Percentiles rank a stretch among this genome's conserved stretches.
These are phyloP conservation scores for Siphamia tubifer DNA, from an alignment of 2,113 vertebrate genomes.

Conservation along the genomic window DNA sequence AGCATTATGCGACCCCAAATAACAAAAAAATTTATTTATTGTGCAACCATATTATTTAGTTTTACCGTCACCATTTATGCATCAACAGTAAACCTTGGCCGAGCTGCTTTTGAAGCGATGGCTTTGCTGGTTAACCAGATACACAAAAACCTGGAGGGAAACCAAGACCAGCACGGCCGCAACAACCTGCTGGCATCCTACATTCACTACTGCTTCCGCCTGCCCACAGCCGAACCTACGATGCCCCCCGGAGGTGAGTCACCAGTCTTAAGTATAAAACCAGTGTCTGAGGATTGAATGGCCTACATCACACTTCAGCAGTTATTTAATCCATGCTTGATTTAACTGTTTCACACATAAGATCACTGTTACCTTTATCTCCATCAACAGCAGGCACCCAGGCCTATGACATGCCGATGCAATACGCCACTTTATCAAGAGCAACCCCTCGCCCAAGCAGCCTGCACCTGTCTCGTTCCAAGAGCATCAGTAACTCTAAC, in stretches of 20 bases:
- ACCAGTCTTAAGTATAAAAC: not conserved
- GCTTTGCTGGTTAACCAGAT: slow-evolving; percentile 88
- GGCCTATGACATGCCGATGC: slow-evolving; percentile 77
- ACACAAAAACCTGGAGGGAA: slow-evolving; percentile 87
- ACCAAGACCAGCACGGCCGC: slow-evolving; percentile 86
- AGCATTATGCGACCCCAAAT: not conserved
- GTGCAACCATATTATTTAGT: too few species aligned
- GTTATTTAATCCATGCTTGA: not conserved
- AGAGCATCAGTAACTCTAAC: slow-evolving; percentile 93
- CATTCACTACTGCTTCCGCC: slow-evolving; percentile 86
- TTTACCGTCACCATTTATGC: not conserved
- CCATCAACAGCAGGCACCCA: slow-evolving; percentile 37
- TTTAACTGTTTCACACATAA: not conserved
- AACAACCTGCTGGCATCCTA: slow-evolving; percentile 88
- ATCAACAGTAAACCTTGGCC: slow-evolving; percentile 86
- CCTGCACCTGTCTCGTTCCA: slow-evolving; percentile 86
- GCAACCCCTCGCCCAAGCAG: slow-evolving; percentile 82
- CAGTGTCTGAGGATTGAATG: not conserved
- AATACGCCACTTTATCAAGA: slow-evolving; percentile 85
- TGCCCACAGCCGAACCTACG: slow-evolving; percentile 83
- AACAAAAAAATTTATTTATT: too few species aligned
- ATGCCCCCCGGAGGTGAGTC: slow-evolving; percentile 56
- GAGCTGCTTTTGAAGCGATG: slow-evolving; percentile 89
- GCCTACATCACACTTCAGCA: not conserved
- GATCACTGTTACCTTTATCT: not conserved